phyloP scores from a whole-genome alignment of 2,888 invertebrate genomes.

The Holacanthella duospinosa region DNA sequence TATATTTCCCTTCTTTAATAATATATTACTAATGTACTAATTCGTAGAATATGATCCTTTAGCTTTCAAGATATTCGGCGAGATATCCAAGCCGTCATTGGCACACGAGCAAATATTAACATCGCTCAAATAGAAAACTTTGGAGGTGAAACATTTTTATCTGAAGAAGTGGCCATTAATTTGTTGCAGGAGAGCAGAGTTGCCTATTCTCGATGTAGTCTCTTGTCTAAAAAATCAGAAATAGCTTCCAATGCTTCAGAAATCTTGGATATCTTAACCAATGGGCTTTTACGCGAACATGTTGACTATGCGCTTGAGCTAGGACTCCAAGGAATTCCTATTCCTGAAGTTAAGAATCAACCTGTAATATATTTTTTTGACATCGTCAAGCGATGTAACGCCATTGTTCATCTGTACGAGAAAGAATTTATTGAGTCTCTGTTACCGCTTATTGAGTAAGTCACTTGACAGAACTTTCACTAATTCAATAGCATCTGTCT shows the following conservation, averaged over 20 bases:
- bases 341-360: conserved; percentile 77
- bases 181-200: conserved; percentile 81
- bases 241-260: conserved; percentile 27
- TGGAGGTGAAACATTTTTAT: conserved; percentile 92
- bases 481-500: background rate
- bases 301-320: conserved; percentile 93
- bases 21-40: too few species aligned
- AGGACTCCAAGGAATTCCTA: conserved; percentile 77
- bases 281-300: conserved; percentile 53
- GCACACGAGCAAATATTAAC: conserved; percentile 81
- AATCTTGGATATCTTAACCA: conserved; percentile 35
- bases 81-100: conserved; percentile 86
- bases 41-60: too few species aligned
- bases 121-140: conserved; percentile 91
- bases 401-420: conserved; percentile 82
- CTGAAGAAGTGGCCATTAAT: conserved; percentile 84
- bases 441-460: conserved; percentile 74
- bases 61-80: conserved; percentile 84
- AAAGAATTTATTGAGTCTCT: conserved; percentile 85
- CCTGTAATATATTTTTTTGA: conserved; percentile 88
- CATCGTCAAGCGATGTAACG: conserved; percentile 82
- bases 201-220: conserved; percentile 76
- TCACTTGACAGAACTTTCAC: background rate
- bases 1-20: too few species aligned
- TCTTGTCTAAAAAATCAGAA: conserved; percentile 46